phyloP scores from a whole-genome alignment of 2,888 invertebrate genomes.

The Drosophila anceps region DNA sequence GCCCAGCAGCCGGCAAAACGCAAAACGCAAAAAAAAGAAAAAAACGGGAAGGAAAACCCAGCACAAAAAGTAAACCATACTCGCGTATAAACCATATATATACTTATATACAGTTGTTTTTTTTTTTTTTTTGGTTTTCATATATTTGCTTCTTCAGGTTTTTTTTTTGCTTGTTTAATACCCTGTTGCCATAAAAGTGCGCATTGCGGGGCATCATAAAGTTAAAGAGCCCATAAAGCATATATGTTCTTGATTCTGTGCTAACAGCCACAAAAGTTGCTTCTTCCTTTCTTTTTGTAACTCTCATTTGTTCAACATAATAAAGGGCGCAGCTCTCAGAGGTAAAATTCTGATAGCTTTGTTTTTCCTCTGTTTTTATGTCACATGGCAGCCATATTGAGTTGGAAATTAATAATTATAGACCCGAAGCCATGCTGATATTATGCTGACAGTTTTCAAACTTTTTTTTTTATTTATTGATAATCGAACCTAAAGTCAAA shows the following conservation, averaged over 20 bases:
- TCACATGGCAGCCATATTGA: not conserved
- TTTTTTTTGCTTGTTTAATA: constrained; percentile 22
- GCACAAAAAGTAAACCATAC: constrained; percentile 40
- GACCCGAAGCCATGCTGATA: not conserved
- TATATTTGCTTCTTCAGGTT: not conserved
- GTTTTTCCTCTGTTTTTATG: not conserved
- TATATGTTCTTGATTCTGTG: constrained; percentile 14
- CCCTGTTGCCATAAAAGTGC: constrained; percentile 47
- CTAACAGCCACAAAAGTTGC: constrained; percentile 13
- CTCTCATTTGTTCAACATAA: constrained; percentile 7
- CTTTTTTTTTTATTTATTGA: too few relatives aligned
- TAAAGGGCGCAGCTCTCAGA: not conserved
- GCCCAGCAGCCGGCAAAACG: constrained; percentile 19
- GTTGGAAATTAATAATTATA: not conserved
- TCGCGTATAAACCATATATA: constrained; percentile 41
- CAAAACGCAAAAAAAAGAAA: not conserved
- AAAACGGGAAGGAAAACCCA: constrained; percentile 17
- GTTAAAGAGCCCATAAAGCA: constrained; percentile 23
- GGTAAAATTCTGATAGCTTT: not conserved
- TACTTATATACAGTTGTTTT: constrained; percentile 24
- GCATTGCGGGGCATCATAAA: constrained; percentile 17
- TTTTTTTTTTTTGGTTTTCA: not conserved
- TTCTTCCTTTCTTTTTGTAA: not conserved
- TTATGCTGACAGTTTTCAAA: not conserved
- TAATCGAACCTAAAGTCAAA: too few relatives aligned